phyloP scores from a whole-genome alignment of 2,888 invertebrate genomes.

The Pachydiplax longipennis region DNA sequence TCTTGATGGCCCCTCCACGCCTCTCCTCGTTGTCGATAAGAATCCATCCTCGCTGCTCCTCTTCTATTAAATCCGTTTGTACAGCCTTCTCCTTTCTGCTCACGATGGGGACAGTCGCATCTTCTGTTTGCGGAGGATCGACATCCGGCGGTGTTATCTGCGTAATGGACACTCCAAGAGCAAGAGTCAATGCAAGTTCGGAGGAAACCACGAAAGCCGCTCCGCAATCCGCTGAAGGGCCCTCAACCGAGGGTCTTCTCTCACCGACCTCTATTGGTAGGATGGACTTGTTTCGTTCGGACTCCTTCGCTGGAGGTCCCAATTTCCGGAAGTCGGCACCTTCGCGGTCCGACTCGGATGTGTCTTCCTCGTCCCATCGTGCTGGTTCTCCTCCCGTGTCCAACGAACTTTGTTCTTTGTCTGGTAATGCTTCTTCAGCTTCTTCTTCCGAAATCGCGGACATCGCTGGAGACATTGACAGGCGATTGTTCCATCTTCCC shows the following conservation, averaged over 20 bases:
- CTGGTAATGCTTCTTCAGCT: background rate
- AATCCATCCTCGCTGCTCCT: no score
- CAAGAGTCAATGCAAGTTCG: background rate
- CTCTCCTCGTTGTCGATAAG: background rate
- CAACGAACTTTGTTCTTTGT: background rate
- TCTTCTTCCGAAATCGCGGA: slow-evolving; percentile 31
- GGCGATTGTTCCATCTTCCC: background rate
- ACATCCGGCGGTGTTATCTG: background rate
- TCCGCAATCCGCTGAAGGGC: background rate
- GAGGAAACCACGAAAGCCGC: slow-evolving; percentile 2
- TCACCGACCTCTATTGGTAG: background rate
- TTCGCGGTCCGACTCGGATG: background rate
- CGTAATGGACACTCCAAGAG: background rate
- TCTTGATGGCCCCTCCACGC: background rate
- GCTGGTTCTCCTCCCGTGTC: background rate
- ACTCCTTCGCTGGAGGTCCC: background rate
- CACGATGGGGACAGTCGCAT: no score
- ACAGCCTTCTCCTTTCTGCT: no score
- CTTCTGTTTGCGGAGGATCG: background rate
- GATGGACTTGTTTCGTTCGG: background rate
- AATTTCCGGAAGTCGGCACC: background rate
- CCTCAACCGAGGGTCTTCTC: no score
- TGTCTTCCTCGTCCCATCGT: background rate
- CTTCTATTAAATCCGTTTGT: no score
- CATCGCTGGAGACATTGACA: background rate